A percentile compares a stretch with the other conserved stretches of the same genome.
phyloP scores from a whole-genome alignment of 2,113 vertebrate genomes.

The Bos taurus region ARS-UCD2.0 NC_037357.1:110407001-110407500 shows the following conservation, averaged over 20 bases:
- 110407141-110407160: conserved; percentile 12
- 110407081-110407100: not conserved
- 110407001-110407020: conserved; percentile 16
- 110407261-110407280: conserved; percentile 51
- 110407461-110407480: conserved; percentile 4
- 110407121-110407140: conserved; percentile 50
- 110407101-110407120: conserved; percentile 13
- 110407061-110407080: conserved; percentile 32
- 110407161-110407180: conserved; percentile 56
- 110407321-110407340: conserved; percentile 35
- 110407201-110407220: conserved; percentile 56
- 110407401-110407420: conserved; percentile 20
- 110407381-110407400: not conserved
- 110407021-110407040: not conserved
- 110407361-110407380: conserved; percentile 15
- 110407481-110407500: conserved; percentile 1
- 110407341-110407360: conserved; percentile 42
- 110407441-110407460: not conserved
- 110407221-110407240: conserved; percentile 59
- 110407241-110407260: conserved; percentile 50
- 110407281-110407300: conserved; percentile 50
- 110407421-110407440: not conserved
- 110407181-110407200: conserved; percentile 62
- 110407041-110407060: not conserved
- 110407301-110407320: conserved; percentile 44